phyloP scores from a whole-genome alignment of 1,140 invertebrate species.

The Drosophila pachea region DNA sequence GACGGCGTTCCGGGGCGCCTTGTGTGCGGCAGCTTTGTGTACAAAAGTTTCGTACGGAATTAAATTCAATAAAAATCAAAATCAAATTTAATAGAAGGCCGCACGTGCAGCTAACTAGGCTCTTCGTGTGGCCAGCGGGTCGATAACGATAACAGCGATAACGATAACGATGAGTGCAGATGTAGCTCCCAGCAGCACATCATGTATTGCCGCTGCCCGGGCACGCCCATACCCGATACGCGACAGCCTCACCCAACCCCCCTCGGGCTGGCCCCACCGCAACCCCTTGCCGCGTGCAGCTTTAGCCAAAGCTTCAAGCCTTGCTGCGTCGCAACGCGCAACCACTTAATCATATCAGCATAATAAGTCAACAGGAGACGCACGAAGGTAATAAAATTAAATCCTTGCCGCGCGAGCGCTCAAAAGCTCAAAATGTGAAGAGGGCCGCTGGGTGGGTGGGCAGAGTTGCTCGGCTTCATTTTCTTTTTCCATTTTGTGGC shows the following conservation, averaged over 20 bases:
- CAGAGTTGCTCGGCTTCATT: no score
- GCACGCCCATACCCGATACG: no score
- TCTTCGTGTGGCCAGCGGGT: not conserved
- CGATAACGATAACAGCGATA: constrained; percentile 22
- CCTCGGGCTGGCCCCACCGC: no score
- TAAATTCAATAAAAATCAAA: constrained; percentile 42
- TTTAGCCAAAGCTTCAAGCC: not conserved
- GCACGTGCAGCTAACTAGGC: not conserved
- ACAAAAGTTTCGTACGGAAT: constrained; percentile 20
- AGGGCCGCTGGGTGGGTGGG: not conserved
- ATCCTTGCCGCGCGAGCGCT: constrained; percentile 58
- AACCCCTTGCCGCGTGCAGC: no score
- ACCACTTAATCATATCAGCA: constrained; percentile 75
- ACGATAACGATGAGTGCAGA: not conserved
- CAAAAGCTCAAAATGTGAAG: constrained; percentile 32
- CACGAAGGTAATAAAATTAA: constrained; percentile 69
- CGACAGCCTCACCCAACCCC: no score
- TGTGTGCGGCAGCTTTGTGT: not conserved
- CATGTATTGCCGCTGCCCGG: no score
- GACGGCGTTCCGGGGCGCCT: no score
- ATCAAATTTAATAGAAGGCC: constrained; percentile 30
- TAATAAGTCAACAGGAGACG: constrained; percentile 64
- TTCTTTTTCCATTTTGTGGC: no score
- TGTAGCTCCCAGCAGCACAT: not conserved
- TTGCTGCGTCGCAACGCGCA: constrained; percentile 1